Evolutionary conservation across 2,797 vertebrate genomes (phyloP).

Genomic region (Schizopygopsis malacanthus): DNA sequence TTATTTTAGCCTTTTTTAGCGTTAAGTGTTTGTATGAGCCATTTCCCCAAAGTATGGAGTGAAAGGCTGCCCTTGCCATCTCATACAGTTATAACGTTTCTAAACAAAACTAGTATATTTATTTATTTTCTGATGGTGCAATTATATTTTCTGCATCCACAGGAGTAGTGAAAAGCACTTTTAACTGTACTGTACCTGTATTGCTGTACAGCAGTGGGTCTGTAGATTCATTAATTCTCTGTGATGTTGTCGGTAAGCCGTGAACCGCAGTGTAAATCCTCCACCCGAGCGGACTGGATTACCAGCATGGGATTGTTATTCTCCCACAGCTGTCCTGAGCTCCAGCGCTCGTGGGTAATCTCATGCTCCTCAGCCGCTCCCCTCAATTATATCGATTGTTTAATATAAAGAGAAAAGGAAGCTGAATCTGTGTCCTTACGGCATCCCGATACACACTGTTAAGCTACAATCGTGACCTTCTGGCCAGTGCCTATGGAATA

Average conservation of each 20-base stretch:
- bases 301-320: conserved; percentile 28
- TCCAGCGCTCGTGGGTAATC: conserved; percentile 64
- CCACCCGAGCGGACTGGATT: background rate
- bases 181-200: background rate
- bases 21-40: no score
- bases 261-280: background rate
- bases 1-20: no score
- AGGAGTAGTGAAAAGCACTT: background rate
- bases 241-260: conserved; percentile 6
- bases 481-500: background rate
- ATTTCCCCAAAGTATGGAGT: background rate
- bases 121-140: background rate
- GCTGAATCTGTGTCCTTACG: background rate
- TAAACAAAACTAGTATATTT: no score
- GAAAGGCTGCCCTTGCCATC: background rate
- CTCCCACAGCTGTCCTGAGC: conserved; percentile 10
- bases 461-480: conserved; percentile 55
- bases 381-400: conserved; percentile 61
- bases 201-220: background rate
- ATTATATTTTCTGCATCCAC: background rate
- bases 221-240: conserved; percentile 6
- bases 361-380: conserved; percentile 30
- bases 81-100: no score
- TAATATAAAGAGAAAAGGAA: conserved; percentile 40
- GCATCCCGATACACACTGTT: conserved; percentile 47